These are phyloP conservation scores for Notarius lentiginosus DNA, from an alignment of 2,113 vertebrate species.

Conservation along the genomic window DNA sequence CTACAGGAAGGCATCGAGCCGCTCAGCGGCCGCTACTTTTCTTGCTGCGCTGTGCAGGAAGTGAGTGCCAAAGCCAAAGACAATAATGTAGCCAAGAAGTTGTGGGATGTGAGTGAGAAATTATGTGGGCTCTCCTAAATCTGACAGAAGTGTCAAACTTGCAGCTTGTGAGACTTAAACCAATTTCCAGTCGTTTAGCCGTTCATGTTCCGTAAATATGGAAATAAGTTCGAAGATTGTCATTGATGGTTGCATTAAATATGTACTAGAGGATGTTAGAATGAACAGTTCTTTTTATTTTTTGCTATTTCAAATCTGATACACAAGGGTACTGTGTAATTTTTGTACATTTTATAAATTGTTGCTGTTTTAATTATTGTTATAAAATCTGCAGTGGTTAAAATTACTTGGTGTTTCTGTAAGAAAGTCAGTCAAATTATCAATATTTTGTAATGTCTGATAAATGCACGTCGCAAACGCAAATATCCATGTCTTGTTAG, in stretches of 20 bases:
- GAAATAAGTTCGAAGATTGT: not conserved
- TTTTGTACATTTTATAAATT: conserved; percentile 11
- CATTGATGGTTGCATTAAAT: conserved; percentile 3
- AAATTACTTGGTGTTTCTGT: not conserved
- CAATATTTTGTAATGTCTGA: not conserved
- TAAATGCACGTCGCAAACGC: not conserved
- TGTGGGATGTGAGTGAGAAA: conserved; percentile 69
- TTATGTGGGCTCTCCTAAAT: conserved; percentile 59
- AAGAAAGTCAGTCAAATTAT: not conserved
- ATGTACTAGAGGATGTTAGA: not conserved
- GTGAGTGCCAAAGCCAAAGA: conserved; percentile 55
- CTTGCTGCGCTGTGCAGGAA: conserved; percentile 62
- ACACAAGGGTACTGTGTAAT: not conserved
- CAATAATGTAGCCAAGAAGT: conserved; percentile 52
- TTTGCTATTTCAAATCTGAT: not conserved
- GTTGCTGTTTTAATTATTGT: conserved; percentile 21
- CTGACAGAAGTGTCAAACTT: not conserved
- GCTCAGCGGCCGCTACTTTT: conserved; percentile 67
- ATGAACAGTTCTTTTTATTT: not conserved
- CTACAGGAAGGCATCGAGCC: conserved; percentile 68
- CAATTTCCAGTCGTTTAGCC: not conserved
- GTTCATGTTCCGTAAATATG: not conserved
- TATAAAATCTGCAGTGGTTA: conserved; percentile 39
- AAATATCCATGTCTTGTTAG: not conserved
- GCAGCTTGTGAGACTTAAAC: conserved; percentile 15